A percentile compares a stretch with the other conserved stretches of the same genome.
Evolutionary conservation across 2,797 vertebrate genomes (phyloP).

Genomic region (Bucorvus abyssinicus): DNA sequence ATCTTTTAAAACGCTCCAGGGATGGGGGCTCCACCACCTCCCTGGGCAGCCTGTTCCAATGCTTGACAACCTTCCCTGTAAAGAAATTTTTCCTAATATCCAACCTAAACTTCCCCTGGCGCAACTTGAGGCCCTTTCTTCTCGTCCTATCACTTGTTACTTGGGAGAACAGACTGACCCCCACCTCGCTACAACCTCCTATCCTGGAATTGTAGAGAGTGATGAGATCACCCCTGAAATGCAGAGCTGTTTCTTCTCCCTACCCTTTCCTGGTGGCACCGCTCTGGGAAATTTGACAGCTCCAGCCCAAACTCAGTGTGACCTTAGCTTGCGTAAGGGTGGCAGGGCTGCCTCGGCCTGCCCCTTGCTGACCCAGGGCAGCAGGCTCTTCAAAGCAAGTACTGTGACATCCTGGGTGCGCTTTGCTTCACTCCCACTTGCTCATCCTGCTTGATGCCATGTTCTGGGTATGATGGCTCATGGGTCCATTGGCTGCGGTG

Average conservation of each 20-base stretch:
- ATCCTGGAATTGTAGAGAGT: too few species aligned
- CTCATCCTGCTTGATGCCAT: background rate
- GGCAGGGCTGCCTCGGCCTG: background rate
- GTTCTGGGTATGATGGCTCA: background rate
- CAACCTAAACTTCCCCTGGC: too few species aligned
- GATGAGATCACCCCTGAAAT: too few species aligned
- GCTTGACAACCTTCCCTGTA: too few species aligned
- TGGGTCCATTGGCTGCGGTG: accelerated
- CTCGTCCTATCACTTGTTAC: too few species aligned
- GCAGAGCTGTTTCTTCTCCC: background rate
- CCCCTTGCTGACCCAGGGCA: background rate
- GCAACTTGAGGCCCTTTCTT: too few species aligned
- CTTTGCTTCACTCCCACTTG: background rate
- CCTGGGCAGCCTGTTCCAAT: too few species aligned
- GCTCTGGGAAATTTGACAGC: background rate
- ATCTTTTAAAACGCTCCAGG: too few species aligned
- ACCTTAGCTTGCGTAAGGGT: background rate
- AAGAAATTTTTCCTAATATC: too few species aligned
- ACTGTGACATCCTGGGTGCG: accelerated
- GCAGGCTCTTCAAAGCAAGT: background rate
- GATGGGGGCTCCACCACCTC: too few species aligned
- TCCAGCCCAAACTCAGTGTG: background rate
- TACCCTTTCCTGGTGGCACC: background rate
- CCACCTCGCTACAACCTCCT: too few species aligned
- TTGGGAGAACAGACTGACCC: too few species aligned